Evolutionary conservation across 2,797 vertebrate species (phyloP), one percentile per base, ranked within the genome.

Genomic region (Leptatherina wallacei): DNA sequence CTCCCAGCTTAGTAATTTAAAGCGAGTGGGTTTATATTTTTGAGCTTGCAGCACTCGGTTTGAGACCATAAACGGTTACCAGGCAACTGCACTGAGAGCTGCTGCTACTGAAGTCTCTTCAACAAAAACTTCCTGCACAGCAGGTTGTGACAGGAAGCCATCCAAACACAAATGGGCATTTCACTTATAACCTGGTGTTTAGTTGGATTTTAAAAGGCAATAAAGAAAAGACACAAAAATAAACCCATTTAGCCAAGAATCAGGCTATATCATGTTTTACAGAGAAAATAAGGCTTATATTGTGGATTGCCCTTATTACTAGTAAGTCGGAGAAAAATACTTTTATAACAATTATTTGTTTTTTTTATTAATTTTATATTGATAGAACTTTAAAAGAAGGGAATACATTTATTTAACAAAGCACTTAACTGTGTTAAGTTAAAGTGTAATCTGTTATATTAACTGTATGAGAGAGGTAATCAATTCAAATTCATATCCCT

Each of bases 1-100:
- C 44, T 76, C 54, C 57, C 71, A 66, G 12, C 38, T 49, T 67
- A 20, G 30, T 69, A 47, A 69, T 78, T 74, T 73, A 27, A 71
- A 77, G 65, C 22, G 54, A 61, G 27, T 57, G 71, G 69, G 69
- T 75, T 86, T 69, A 60, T 84, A 49, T 83, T 78, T 85, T 59
- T 73, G 12, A 75, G 65, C 60, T 82, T 71, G 73, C 70, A 83
- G 82, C 71, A 32, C 82, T 69, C 44, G 22, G 35, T 77, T 64
- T 77, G 56, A 82, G 77, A 75, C 85, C 52, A 75, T 78, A 80
- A 80, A 68, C 13, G 79, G 87, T 90, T 90, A 81, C 90, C 65
- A 72, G 78, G 88, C 86, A 89, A 91, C 90, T 62, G 30, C 65
- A 56, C 67, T 30, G 58, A 58, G 51, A 65, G 74, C 76, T 72